Conservation (phyloP, 2,113 vertebrate genomes). For the Elaphurus davidianus region DNA sequence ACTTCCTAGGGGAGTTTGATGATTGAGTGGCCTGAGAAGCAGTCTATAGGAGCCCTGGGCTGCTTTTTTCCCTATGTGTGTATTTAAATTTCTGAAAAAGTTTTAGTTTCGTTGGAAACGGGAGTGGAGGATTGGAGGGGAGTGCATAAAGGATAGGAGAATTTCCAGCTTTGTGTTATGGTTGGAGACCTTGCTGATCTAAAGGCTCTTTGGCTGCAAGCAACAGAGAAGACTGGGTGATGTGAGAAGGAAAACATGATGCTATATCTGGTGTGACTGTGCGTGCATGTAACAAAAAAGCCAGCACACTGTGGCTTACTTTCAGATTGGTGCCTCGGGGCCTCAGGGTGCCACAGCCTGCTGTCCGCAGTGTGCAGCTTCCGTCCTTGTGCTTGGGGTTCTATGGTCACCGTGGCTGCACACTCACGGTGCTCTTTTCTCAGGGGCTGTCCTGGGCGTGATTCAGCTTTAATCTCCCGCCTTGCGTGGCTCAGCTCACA, state of each 20-base stretch:
- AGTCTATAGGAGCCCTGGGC: not conserved
- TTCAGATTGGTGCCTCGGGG: fast-evolving
- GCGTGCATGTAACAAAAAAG: not conserved
- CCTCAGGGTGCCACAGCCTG: not conserved
- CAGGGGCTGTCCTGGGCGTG: not conserved
- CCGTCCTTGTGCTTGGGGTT: not conserved
- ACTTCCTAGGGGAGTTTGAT: not conserved
- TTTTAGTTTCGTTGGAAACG: not conserved
- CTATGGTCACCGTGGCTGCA: fast-evolving
- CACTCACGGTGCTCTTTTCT: not conserved
- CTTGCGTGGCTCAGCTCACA: not conserved
- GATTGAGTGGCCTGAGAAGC: not conserved
- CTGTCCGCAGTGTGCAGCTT: not conserved
- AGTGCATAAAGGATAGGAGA: not conserved
- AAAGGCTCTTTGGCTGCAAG: not conserved
- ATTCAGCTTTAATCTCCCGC: not conserved
- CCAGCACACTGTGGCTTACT: not conserved
- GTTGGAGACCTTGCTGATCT: fast-evolving
- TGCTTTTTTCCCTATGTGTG: not conserved
- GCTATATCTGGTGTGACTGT: not conserved
- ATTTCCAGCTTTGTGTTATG: not conserved
- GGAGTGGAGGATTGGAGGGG: not conserved
- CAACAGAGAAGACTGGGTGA: not conserved
- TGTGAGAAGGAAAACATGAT: not conserved
- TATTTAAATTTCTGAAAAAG: not conserved